Conservation (phyloP, 2,888 invertebrate genomes). For the Choreutis nemorana region DNA sequence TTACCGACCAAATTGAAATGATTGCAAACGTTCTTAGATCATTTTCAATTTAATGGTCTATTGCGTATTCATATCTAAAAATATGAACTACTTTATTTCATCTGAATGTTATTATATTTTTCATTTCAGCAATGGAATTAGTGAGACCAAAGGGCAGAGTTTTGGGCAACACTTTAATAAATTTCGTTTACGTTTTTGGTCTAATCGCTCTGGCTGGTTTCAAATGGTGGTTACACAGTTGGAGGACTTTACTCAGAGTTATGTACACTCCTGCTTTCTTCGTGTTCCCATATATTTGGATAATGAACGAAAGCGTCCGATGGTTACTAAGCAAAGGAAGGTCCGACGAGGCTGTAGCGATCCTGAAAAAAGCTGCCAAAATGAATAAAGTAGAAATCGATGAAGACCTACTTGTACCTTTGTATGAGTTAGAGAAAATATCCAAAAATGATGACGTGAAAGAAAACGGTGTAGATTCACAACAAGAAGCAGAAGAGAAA, state of each 20-base stretch:
- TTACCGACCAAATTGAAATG: no score
- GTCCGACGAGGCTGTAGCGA: constrained; percentile 68
- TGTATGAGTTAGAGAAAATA: constrained; percentile 29
- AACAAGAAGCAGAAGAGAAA: constrained; percentile 13
- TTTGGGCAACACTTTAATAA: constrained; percentile 75
- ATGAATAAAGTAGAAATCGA: constrained; percentile 65
- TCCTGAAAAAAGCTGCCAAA: constrained; percentile 71
- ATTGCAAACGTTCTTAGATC: no score
- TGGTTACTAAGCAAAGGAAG: constrained; percentile 79
- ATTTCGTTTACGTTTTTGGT: constrained; percentile 76
- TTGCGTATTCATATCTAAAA: no score
- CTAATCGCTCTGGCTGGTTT: constrained; percentile 72
- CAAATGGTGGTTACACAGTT: constrained; percentile 74
- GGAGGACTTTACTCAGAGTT: constrained; percentile 72
- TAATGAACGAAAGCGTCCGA: constrained; percentile 77
- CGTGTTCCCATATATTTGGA: constrained; percentile 72
- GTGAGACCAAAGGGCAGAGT: constrained; percentile 80
- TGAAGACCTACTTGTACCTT: constrained; percentile 40
- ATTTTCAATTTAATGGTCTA: no score
- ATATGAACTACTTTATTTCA: no score
- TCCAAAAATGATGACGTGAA: constrained; percentile 10
- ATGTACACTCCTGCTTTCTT: constrained; percentile 75
- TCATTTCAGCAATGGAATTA: constrained; percentile 74
- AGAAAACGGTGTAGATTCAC: constrained; percentile 16
- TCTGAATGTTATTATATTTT: no score